Conservation (phyloP, 1,140 invertebrate genomes). For the Eumeta japonica region DNA sequence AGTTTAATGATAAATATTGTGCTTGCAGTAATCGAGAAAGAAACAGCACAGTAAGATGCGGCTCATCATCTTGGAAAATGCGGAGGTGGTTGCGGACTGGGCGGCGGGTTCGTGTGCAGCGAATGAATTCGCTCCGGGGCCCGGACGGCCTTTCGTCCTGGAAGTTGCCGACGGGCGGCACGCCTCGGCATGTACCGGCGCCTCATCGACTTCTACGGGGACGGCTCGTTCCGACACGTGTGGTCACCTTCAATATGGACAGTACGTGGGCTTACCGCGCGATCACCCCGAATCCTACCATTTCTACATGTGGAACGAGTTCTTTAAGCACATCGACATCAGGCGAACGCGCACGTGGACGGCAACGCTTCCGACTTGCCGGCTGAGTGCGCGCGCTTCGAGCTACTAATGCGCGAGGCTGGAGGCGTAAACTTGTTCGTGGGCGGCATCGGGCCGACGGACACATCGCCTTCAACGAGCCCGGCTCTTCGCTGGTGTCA, state of each 20-base stretch:
- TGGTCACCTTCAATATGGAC: constrained; percentile 99
- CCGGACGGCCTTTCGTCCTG: constrained; percentile 87
- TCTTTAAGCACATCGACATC: constrained; percentile 99
- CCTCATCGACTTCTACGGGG: constrained; percentile 87
- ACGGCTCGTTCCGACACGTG: constrained; percentile 95
- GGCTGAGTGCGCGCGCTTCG: constrained; percentile 86
- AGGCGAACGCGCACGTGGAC: constrained; percentile 91
- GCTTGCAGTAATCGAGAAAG: too few species aligned
- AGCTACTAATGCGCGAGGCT: constrained; percentile 81
- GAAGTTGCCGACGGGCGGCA: constrained; percentile 96
- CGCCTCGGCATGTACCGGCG: constrained; percentile 95
- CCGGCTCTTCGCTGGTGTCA: constrained; percentile 89
- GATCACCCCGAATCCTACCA: constrained; percentile 98
- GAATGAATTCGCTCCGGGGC: constrained; percentile 84
- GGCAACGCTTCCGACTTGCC: constrained; percentile 89
- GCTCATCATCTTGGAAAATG: constrained; percentile 87
- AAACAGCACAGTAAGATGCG: too few species aligned
- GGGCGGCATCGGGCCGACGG: constrained; percentile 98
- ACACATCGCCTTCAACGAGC: constrained; percentile 99
- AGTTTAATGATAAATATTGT: too few species aligned
- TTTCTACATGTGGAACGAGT: constrained; percentile 98
- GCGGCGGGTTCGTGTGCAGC: constrained; percentile 94
- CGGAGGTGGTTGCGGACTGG: constrained; percentile 85
- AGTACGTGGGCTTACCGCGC: too few species aligned
- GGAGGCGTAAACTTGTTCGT: constrained; percentile 96